phyloP scores from a whole-genome alignment of 2,797 vertebrate species.

The Moxostoma hubbsi region DNA sequence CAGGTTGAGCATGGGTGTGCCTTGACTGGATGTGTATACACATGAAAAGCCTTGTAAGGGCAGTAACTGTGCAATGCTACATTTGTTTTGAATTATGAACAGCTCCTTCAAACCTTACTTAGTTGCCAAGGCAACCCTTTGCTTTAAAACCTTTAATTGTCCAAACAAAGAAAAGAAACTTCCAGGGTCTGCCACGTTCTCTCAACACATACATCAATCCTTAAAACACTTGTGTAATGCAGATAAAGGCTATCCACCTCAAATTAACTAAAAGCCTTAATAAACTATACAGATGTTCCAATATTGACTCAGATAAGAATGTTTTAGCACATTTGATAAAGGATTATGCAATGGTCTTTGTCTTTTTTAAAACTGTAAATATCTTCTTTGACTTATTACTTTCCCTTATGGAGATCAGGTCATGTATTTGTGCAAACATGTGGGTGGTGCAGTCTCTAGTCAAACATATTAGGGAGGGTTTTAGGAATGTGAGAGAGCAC shows the following conservation, averaged over 20 bases:
- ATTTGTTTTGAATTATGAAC: constrained; percentile 5
- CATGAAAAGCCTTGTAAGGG: background rate
- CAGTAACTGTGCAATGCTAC: background rate
- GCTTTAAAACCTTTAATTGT: constrained; percentile 1
- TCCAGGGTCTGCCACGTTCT: background rate
- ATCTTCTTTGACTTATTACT: background rate
- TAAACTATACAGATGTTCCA: background rate
- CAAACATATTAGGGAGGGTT: constrained; percentile 6
- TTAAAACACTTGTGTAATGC: background rate
- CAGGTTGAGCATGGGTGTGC: background rate
- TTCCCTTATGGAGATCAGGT: background rate
- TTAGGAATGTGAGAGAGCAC: background rate
- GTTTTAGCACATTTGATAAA: background rate
- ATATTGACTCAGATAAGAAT: constrained; percentile 11
- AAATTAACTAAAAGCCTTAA: background rate
- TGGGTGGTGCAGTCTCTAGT: constrained; percentile 24
- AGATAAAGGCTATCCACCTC: background rate
- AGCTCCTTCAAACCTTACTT: background rate
- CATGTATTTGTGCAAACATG: background rate
- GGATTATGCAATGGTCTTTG: background rate
- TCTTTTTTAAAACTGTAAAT: background rate
- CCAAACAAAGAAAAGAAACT: background rate
- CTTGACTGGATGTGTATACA: background rate
- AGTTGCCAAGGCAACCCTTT: constrained; percentile 20
- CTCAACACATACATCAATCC: background rate